phyloP scores from a whole-genome alignment of 2,888 invertebrate genomes.

The Drosophila mulleri region DNA sequence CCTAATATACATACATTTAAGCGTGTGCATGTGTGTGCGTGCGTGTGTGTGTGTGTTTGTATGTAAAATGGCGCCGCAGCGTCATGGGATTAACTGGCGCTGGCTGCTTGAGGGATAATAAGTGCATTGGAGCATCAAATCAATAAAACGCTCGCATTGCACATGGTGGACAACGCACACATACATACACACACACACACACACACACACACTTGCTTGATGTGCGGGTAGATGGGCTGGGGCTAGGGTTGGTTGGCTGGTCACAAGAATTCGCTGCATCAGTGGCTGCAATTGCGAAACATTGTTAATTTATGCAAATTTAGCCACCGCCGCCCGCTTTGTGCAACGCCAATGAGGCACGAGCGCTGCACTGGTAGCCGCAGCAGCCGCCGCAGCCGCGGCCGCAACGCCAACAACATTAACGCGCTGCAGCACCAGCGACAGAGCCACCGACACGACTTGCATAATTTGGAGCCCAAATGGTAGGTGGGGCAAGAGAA shows the following conservation, averaged over 20 bases:
- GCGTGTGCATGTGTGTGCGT: constrained; percentile 9
- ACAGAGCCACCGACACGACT: constrained; percentile 58
- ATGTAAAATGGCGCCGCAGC: constrained; percentile 63
- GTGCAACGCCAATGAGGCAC: constrained; percentile 77
- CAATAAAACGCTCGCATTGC: constrained; percentile 80
- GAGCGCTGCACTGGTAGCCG: constrained; percentile 54
- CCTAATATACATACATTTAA: constrained; percentile 52
- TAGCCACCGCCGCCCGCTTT: constrained; percentile 73
- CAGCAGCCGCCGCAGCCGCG: constrained; percentile 54
- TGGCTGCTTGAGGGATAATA: constrained; percentile 79
- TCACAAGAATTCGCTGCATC: constrained; percentile 74
- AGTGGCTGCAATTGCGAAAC: constrained; percentile 77
- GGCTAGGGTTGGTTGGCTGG: constrained; percentile 9
- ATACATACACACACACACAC: constrained; percentile 15
- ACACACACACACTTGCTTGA: constrained; percentile 18
- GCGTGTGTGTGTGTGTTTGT: constrained; percentile 30
- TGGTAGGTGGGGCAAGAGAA: not conserved
- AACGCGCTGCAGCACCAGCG: constrained; percentile 56
- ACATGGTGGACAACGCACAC: constrained; percentile 57
- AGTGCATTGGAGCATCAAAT: constrained; percentile 81
- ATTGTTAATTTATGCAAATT: constrained; percentile 80
- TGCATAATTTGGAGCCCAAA: constrained; percentile 57
- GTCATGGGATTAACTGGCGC: constrained; percentile 69
- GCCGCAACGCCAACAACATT: constrained; percentile 73
- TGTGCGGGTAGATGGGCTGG: constrained; percentile 13